These are phyloP conservation scores for Laticauda laticaudata DNA, from an alignment of 2,113 vertebrate genomes.

Conservation along the genomic window DNA sequence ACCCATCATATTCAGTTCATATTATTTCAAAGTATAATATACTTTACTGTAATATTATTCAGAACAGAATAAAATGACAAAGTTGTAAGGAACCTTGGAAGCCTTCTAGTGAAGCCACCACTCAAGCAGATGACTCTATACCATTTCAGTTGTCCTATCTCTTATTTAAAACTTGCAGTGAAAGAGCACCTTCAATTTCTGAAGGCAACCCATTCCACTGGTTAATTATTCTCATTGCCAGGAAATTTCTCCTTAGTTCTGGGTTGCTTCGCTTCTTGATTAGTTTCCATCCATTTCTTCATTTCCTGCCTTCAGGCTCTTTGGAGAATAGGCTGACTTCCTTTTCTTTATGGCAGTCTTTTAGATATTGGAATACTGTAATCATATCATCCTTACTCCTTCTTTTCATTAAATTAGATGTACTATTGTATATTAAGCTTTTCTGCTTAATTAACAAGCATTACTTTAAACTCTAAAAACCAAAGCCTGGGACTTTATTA, in stretches of 20 bases:
- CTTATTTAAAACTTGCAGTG: not conserved
- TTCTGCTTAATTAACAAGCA: not conserved
- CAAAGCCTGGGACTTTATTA: not conserved
- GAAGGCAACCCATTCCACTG: not conserved
- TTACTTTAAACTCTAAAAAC: not conserved
- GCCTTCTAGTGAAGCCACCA: not conserved
- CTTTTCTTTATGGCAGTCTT: not conserved
- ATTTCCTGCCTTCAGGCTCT: not conserved
- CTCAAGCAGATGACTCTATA: not conserved
- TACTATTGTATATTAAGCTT: not conserved
- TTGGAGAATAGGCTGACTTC: not conserved
- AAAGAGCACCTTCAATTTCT: not conserved
- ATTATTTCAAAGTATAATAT: not conserved
- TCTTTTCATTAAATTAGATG: not conserved
- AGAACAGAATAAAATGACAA: not conserved
- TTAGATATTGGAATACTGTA: not conserved
- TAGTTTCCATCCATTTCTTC: not conserved
- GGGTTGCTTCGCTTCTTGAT: not conserved
- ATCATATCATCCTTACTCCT: not conserved
- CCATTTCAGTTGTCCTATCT: not conserved
- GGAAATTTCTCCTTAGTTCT: not conserved
- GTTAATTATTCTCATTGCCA: not conserved
- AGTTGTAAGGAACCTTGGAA: not conserved
- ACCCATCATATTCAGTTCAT: not conserved
- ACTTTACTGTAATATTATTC: not conserved